These are phyloP conservation scores for Gila robusta DNA, from an alignment of 2,797 vertebrate genomes.

Conservation along the genomic window DNA sequence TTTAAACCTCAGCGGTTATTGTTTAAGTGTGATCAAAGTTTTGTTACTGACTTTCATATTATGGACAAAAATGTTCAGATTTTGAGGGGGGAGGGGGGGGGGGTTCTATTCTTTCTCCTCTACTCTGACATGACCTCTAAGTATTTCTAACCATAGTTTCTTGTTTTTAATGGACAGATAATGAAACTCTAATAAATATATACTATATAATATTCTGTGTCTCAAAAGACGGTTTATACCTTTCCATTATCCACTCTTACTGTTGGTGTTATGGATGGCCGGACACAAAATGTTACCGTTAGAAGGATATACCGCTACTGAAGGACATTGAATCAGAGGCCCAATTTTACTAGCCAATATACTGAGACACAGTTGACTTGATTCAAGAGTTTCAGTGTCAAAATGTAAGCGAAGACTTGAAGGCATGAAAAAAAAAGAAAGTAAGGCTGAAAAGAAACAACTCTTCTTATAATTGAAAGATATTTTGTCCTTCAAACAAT, in stretches of 20 bases:
- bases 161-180: not conserved
- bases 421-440: not conserved
- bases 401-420: not conserved
- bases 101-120: slow-evolving; percentile 3
- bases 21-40: not conserved
- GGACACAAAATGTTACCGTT: slow-evolving; percentile 14
- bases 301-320: not conserved
- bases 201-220: not conserved
- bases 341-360: not conserved
- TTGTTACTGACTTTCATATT: not conserved
- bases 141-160: not conserved
- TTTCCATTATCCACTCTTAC: not conserved
- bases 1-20: not conserved
- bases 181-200: not conserved
- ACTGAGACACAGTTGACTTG: slow-evolving; percentile 15
- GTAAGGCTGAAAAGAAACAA: not conserved
- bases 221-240: slow-evolving; percentile 2
- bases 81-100: not conserved
- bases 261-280: not conserved
- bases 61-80: not conserved
- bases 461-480: not conserved
- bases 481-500: not conserved
- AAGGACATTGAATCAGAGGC: not conserved
- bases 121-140: not conserved
- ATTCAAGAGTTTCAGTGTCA: slow-evolving; percentile 22